Evolutionary conservation across 2,113 vertebrate species (phyloP).

Genomic region (Sceloporus undulatus): DNA sequence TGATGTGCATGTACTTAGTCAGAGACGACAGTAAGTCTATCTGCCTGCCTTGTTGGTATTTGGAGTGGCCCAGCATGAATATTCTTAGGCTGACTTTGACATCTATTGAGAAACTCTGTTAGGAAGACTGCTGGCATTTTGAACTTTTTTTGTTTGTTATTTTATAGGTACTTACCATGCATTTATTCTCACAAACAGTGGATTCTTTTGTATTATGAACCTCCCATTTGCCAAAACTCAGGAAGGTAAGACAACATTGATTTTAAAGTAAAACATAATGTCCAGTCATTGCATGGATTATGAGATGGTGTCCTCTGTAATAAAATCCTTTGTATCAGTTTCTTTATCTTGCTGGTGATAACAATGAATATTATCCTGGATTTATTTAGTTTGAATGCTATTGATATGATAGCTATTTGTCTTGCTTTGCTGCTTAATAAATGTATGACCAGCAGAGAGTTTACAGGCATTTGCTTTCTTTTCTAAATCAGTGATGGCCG

Average conservation of each 20-base stretch:
- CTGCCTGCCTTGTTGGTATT: neutral
- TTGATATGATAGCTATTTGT: no score
- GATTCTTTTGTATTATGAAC: conserved; percentile 88
- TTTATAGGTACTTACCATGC: conserved; percentile 86
- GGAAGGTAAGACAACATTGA: conserved; percentile 80
- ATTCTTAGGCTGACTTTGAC: neutral
- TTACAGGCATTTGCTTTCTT: neutral
- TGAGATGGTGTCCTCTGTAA: neutral
- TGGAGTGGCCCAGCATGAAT: neutral
- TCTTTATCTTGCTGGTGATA: no score
- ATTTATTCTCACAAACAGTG: conserved; percentile 85
- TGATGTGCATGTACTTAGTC: neutral
- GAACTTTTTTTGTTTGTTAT: conserved; percentile 13
- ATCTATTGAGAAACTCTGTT: neutral
- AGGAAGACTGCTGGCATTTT: neutral
- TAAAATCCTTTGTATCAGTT: no score
- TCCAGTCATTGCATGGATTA: neutral
- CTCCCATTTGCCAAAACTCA: conserved; percentile 87
- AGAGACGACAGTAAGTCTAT: neutral
- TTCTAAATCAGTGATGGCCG: neutral
- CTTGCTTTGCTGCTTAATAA: neutral
- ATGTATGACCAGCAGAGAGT: neutral
- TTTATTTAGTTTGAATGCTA: no score
- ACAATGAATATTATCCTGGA: no score
- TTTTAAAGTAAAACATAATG: neutral